Conservation (phyloP, 2,888 invertebrate species). For the Cephonodes hylas region DNA sequence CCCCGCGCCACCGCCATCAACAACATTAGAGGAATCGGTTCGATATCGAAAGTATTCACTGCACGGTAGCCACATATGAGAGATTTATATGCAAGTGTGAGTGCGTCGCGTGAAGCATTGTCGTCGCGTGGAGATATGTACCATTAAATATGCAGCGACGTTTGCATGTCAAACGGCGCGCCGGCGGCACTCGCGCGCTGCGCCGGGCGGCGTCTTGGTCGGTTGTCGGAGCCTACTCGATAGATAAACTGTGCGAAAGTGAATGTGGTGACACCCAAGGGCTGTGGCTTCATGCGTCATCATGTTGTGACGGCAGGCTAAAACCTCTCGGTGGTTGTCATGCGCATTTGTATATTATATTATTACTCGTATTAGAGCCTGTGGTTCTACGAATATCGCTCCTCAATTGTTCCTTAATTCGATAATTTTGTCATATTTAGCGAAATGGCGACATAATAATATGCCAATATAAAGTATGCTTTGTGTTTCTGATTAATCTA, state of each 20-base stretch:
- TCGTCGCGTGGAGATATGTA: neutral
- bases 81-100: neutral
- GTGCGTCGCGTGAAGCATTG: neutral
- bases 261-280: neutral
- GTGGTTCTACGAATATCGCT: too few relatives aligned
- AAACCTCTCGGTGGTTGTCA: neutral
- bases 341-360: too few relatives aligned
- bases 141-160: neutral
- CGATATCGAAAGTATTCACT: neutral
- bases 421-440: too few relatives aligned
- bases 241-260: neutral
- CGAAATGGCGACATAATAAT: too few relatives aligned
- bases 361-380: too few relatives aligned
- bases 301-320: too few relatives aligned
- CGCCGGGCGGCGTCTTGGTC: too few relatives aligned
- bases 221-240: neutral
- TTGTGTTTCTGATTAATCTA: too few relatives aligned
- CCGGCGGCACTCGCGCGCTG: neutral
- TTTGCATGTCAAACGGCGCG: conserved; percentile 3
- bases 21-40: neutral
- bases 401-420: too few relatives aligned
- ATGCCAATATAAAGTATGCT: too few relatives aligned
- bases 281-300: too few relatives aligned
- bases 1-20: neutral
- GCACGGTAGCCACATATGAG: neutral